Evolutionary conservation across 1,140 invertebrate genomes (phyloP), one percentile per base, ranked within the genome.

Genomic region (Drosophila triauraria): DNA sequence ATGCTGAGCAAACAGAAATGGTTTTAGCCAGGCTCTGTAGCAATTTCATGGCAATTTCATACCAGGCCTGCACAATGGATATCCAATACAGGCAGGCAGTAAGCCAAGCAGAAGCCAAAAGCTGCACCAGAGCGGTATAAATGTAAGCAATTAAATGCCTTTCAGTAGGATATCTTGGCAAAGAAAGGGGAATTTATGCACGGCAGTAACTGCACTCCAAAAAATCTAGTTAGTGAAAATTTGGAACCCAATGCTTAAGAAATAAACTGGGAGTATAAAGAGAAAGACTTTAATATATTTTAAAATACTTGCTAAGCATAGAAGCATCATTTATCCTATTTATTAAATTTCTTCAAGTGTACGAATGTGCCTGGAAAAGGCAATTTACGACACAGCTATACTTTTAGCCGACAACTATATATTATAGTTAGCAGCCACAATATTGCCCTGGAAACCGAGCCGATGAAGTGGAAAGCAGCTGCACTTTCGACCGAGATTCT

Each of bases 401-500:
- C 46, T 68, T 68, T 64, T 30, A 17, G 23, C 40, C 32, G 63
- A 40, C 35, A 53, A 67, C 67, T 30, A 51, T 67, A 70, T 70
- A 68, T 70, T 70, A 69, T 69, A 70, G 51, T 70, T 68, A 68
- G 67, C 48, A 68, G 48, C 20, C 47, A 68, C 67, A 70, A 68
- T 70, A 54, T 68, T 53, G 63, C 40, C 47, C 32, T 47, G 62
- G 62, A 35, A 38, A 30, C 17, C 23, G 15, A 44, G 48, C 67
- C 48, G 48, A 70, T 70, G 67, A 70, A 70, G 62, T 40, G 48
- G 67, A 70, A 70, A 54, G 38, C 67, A 70, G 62, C 67, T 70
- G 67, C 67, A 70, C 38, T 70, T 70, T 65, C 67, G 67, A 70
- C 62, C 67, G 48, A 67, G 62, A 70, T 70, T 70, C 42, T 70